phyloP scores from a whole-genome alignment of 2,888 invertebrate species.

The Lissonota sp. region DNA sequence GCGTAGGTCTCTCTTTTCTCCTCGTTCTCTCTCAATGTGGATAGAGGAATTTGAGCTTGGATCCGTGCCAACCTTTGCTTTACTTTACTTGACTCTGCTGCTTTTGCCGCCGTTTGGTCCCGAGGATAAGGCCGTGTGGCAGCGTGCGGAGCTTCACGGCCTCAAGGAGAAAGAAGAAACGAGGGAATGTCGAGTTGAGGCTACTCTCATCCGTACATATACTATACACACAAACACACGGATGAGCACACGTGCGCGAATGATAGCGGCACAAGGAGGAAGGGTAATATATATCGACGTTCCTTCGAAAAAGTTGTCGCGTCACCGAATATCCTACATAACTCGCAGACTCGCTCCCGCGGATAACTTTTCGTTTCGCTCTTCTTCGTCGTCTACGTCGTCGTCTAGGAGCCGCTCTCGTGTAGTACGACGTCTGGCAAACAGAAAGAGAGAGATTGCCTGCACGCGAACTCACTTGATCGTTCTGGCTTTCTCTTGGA shows the following conservation, averaged over 20 bases:
- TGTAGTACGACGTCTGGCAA: slow-evolving; percentile 57
- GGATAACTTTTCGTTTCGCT: slow-evolving; percentile 70
- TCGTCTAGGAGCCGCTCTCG: slow-evolving; percentile 55
- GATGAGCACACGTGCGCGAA: background rate
- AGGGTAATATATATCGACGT: slow-evolving; percentile 79
- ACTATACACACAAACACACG: background rate
- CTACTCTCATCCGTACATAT: slow-evolving; percentile 64
- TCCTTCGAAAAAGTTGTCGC: slow-evolving; percentile 80
- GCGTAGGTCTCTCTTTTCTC: slow-evolving; percentile 66
- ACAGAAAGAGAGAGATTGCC: slow-evolving; percentile 34
- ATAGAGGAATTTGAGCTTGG: slow-evolving; percentile 78
- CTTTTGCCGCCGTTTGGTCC: slow-evolving; percentile 55
- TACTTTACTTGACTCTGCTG: slow-evolving; percentile 77
- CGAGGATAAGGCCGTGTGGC: slow-evolving; percentile 56
- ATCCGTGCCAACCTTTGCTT: slow-evolving; percentile 79
- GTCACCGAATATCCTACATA: slow-evolving; percentile 78
- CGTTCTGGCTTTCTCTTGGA: background rate
- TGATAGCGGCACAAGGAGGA: slow-evolving; percentile 16
- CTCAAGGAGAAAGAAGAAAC: slow-evolving; percentile 54
- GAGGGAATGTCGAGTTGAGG: slow-evolving; percentile 67
- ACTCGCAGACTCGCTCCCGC: slow-evolving; percentile 71
- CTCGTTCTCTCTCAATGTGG: slow-evolving; percentile 39
- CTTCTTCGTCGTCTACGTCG: slow-evolving; percentile 58
- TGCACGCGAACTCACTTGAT: slow-evolving; percentile 44
- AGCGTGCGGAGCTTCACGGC: slow-evolving; percentile 43